Percentiles rank a stretch among this genome's conserved stretches.
These are phyloP conservation scores for Caenorhabditis parvicauda DNA, from an alignment of 2,888 invertebrate species.

Conservation along the genomic window DNA sequence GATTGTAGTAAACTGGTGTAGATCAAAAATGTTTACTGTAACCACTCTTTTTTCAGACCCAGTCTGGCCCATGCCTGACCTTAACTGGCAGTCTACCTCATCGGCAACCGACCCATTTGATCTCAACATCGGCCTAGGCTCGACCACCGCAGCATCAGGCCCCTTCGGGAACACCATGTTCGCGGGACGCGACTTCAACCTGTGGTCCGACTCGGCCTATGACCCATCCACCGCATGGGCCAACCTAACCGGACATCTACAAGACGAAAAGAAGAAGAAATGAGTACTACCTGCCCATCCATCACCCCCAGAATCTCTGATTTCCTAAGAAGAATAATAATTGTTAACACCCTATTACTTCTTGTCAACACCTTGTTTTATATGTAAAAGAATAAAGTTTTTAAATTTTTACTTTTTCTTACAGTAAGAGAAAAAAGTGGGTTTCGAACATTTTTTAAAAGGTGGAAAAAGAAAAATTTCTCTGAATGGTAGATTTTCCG, in stretches of 20 bases:
- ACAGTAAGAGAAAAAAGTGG: background rate
- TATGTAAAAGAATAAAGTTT: background rate
- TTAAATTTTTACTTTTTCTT: background rate
- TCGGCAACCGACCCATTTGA: slow-evolving; percentile 9
- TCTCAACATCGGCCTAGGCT: too few relatives aligned
- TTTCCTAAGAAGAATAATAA: background rate
- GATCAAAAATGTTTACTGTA: too few relatives aligned
- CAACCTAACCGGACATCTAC: background rate
- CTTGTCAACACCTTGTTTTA: background rate
- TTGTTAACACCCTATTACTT: background rate
- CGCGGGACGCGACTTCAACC: slow-evolving; percentile 23
- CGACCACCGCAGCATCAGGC: background rate
- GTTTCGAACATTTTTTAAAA: background rate
- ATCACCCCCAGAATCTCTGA: too few relatives aligned
- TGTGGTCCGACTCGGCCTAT: slow-evolving; percentile 18
- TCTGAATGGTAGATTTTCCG: too few relatives aligned
- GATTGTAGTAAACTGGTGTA: too few relatives aligned
- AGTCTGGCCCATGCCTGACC: too few relatives aligned
- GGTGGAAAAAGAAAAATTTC: background rate
- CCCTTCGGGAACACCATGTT: slow-evolving; percentile 23
- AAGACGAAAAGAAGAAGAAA: slow-evolving; percentile 5
- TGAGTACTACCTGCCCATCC: too few relatives aligned
- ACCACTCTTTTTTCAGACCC: too few relatives aligned
- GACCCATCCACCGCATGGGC: slow-evolving; percentile 10
- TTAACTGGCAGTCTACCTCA: background rate